Conservation (phyloP, 2,797 vertebrate genomes). For the Enteromius radiatus region DNA sequence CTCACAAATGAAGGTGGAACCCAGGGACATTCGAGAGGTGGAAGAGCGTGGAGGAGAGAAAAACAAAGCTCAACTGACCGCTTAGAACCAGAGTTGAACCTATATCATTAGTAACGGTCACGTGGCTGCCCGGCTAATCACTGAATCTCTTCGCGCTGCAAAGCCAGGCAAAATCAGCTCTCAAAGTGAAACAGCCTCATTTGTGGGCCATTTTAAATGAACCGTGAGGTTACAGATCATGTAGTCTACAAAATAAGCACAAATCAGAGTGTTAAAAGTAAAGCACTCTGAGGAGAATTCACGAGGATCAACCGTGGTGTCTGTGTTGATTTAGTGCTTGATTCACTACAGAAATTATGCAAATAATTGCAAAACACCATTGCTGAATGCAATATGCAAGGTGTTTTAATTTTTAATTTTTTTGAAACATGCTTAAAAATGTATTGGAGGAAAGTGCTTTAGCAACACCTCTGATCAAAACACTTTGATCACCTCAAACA, state of each 20-base stretch:
- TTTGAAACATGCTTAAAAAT: neutral
- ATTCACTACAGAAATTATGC: neutral
- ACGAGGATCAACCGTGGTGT: neutral
- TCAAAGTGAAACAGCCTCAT: slow-evolving; percentile 1
- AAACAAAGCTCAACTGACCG: slow-evolving; percentile 32
- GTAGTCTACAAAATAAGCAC: neutral
- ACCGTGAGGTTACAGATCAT: slow-evolving; percentile 23
- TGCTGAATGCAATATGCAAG: neutral
- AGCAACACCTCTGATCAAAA: neutral
- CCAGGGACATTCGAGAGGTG: slow-evolving; percentile 53
- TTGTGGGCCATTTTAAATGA: slow-evolving; percentile 27
- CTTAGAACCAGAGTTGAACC: slow-evolving; percentile 40
- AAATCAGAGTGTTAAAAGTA: neutral
- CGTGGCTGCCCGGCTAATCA: slow-evolving; percentile 17
- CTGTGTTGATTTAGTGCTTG: neutral
- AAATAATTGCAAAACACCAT: neutral
- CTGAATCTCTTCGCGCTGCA: neutral
- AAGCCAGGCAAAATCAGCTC: neutral
- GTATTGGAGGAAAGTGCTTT: neutral
- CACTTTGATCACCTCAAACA: neutral
- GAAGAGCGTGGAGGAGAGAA: slow-evolving; percentile 18
- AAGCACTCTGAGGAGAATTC: neutral
- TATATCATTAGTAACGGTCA: slow-evolving; percentile 57
- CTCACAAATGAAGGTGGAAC: slow-evolving; percentile 64
- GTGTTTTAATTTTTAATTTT: neutral